These are phyloP conservation scores for Cassiopea andromeda DNA, from an alignment of 30 jellyfish, hydroid and myxozoan species.

Conservation along the genomic window DNA sequence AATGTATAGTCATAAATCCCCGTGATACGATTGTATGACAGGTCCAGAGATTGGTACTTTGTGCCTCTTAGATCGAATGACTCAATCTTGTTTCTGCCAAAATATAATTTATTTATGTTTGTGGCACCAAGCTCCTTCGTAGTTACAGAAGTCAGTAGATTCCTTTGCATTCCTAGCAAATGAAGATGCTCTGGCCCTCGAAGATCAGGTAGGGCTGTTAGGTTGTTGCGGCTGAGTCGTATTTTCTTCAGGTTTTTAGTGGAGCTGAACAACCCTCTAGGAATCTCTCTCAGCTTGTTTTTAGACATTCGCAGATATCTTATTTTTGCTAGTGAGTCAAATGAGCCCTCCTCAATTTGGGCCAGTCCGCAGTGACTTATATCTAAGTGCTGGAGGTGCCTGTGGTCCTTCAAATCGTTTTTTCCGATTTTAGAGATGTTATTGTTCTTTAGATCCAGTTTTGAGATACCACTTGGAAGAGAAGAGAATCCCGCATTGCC, in stretches of 20 bases:
- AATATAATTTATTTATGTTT: not conserved
- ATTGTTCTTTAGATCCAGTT: constrained; percentile 15
- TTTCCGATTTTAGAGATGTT: not conserved
- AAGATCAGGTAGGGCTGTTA: constrained; percentile 33
- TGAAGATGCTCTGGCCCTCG: not conserved
- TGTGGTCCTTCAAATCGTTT: not conserved
- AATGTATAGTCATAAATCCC: constrained; percentile 35
- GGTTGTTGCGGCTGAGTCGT: not conserved
- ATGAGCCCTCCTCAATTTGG: constrained; percentile 23
- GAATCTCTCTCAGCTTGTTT: constrained; percentile 24
- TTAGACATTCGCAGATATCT: not conserved
- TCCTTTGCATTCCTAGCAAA: constrained; percentile 11
- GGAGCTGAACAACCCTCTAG: constrained; percentile 14
- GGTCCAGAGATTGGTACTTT: not conserved
- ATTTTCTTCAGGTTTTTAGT: not conserved
- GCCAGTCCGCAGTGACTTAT: constrained; percentile 4
- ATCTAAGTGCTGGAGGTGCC: not conserved
- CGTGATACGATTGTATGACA: constrained; percentile 30
- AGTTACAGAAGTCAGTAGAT: constrained; percentile 1
- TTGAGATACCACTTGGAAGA: constrained; percentile 1
- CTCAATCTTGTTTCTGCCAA: constrained; percentile 26
- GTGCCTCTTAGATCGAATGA: constrained; percentile 1
- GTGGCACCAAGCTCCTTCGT: not conserved
- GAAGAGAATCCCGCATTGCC: not conserved
- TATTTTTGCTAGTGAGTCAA: constrained; percentile 15